These are phyloP conservation scores for Lepidurus apus DNA, from an alignment of 1,140 invertebrate species.

Conservation along the genomic window DNA sequence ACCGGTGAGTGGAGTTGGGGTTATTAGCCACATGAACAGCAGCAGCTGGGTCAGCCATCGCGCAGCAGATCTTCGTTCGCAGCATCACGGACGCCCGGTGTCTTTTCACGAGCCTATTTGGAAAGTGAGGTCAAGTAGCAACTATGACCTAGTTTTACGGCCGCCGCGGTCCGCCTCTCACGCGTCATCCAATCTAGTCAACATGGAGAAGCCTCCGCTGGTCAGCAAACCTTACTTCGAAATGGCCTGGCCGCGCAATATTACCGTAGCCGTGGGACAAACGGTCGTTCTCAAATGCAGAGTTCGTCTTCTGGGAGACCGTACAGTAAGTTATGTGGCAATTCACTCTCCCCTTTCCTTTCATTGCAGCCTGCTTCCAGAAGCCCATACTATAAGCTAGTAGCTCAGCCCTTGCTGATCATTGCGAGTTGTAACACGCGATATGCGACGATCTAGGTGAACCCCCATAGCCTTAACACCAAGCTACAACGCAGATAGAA, in stretches of 20 bases:
- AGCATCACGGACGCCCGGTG: neutral
- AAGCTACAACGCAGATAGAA: too few species aligned
- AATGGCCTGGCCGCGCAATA: slow-evolving; percentile 70
- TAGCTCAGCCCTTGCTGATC: too few species aligned
- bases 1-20: neutral
- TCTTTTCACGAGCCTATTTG: slow-evolving; percentile 8
- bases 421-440: too few species aligned
- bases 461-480: too few species aligned
- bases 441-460: too few species aligned
- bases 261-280: slow-evolving; percentile 76
- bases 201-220: slow-evolving; percentile 6
- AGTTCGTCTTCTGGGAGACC: slow-evolving; percentile 77
- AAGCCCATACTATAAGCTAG: too few species aligned
- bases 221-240: slow-evolving; percentile 65
- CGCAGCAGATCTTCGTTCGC: neutral
- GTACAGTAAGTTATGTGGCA: slow-evolving; percentile 57
- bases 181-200: slow-evolving; percentile 17
- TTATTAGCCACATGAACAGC: neutral
- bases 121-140: slow-evolving; percentile 18
- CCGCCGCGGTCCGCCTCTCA: slow-evolving; percentile 5
- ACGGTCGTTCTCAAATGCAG: slow-evolving; percentile 71
- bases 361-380: neutral
- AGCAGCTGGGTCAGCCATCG: slow-evolving; percentile 7
- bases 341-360: neutral
- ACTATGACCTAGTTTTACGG: slow-evolving; percentile 18